Evolutionary conservation across 2,888 invertebrate species (phyloP).

Genomic region (Lymantria monacha): DNA sequence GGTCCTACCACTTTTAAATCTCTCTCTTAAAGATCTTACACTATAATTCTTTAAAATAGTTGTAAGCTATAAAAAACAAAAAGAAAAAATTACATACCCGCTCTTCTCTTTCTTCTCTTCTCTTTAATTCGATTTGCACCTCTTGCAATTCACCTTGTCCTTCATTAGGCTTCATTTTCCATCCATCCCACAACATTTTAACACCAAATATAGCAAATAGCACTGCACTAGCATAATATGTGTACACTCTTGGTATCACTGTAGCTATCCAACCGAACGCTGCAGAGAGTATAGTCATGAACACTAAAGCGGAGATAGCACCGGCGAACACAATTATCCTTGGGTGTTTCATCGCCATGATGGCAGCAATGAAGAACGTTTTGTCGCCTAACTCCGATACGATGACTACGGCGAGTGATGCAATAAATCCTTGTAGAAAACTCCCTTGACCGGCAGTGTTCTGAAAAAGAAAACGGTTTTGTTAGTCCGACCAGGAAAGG

Average conservation of each 20-base stretch:
- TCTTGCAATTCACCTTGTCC: slow-evolving; percentile 98
- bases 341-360: slow-evolving; percentile 99
- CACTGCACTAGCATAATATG: slow-evolving; percentile 96
- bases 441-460: slow-evolving; percentile 82
- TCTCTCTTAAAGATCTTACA: too few species aligned
- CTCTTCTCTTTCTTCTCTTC: slow-evolving; percentile 96
- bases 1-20: too few species aligned
- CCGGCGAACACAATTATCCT: slow-evolving; percentile 95
- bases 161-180: slow-evolving; percentile 95
- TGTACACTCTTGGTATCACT: slow-evolving; percentile 94
- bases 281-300: slow-evolving; percentile 98
- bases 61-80: not conserved
- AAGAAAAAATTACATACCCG: slow-evolving; percentile 85
- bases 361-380: slow-evolving; percentile 99
- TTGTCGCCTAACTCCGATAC: slow-evolving; percentile 99
- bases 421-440: slow-evolving; percentile 96
- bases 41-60: not conserved
- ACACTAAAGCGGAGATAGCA: slow-evolving; percentile 94
- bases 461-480: slow-evolving; percentile 46
- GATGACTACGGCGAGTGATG: slow-evolving; percentile 96
- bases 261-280: slow-evolving; percentile 97
- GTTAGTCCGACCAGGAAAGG: too few species aligned
- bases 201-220: slow-evolving; percentile 98
- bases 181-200: slow-evolving; percentile 98
- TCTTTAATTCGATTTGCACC: slow-evolving; percentile 96